Base-by-base conservation (phyloP, 2,113 vertebrate species). In the Kryptolebias marmoratus region DNA sequence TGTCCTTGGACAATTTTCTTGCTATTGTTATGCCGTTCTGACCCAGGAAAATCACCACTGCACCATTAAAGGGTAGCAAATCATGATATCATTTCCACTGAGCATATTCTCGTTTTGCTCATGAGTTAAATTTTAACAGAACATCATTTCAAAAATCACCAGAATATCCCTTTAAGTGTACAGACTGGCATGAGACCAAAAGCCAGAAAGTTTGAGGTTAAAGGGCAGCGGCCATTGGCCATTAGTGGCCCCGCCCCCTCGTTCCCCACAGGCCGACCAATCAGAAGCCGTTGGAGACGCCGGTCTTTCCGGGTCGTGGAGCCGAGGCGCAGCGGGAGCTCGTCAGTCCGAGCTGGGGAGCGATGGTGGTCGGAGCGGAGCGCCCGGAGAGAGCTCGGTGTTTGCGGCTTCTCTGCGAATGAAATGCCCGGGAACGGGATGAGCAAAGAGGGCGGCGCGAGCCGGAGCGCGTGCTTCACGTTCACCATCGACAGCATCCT, bases 401-500 rank as follows among this genome's bases (percentile, higher is more conserved):
- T 62, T 69, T 82, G 47, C 78, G 84, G 76, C 68, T 31, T 68
- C 36, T 27, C 48, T 58, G 49, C 73, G n/a, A 3, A 66, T 82
- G 72, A 77, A 13, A 88, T 87, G 90, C 79, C 85, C 36, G 86
- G 82, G 86, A 93, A 73, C 22, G 93, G 93, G 94, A 93, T 93
- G 94, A 93, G 87, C 84, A 90, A 92, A 80, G 90, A 83, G 84
- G 90, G 85, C 13, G 71, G 83, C 36, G 75, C 91, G 64, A 72
- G 84, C 30, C 89, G 91, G 71, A 83, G 88, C 69, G 80, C 90
- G 55, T 90, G 91, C 62, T 69, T 93, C 63, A 93, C 90, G 9
- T 94, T 95, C 83, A 94, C 94, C 44, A 95, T 95, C 11, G 94
- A 95, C 77, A 90, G 78, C 73, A 95, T 95, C 75, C 91, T 95